Conservation (phyloP, 2,888 invertebrate genomes). For the Perdita meconis region DNA sequence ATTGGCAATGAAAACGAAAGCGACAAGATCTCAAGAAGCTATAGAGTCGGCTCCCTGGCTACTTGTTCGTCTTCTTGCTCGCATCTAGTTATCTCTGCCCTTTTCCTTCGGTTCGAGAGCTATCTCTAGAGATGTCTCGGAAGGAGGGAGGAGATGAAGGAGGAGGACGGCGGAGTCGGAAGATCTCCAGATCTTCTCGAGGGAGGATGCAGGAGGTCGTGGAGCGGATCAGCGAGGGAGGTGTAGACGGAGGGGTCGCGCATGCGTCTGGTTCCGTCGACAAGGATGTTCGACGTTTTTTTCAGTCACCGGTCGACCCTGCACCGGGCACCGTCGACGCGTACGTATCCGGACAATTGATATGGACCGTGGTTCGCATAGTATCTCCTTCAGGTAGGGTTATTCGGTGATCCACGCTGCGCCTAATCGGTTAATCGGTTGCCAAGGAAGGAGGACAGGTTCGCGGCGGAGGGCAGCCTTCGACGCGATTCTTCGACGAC, state of each 20-base stretch:
- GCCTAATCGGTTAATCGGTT: slow-evolving; percentile 13
- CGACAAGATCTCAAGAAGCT: slow-evolving; percentile 54
- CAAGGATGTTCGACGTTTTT: slow-evolving; percentile 79
- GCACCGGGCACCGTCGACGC: slow-evolving; percentile 75
- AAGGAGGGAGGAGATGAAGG: slow-evolving; percentile 9
- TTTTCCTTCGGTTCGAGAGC: slow-evolving; percentile 32
- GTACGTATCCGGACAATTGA: slow-evolving; percentile 40
- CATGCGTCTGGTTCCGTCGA: slow-evolving; percentile 66
- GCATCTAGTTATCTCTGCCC: slow-evolving; percentile 23
- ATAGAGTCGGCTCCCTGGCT: slow-evolving; percentile 3
- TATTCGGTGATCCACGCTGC: slow-evolving; percentile 23
- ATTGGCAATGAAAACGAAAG: slow-evolving; percentile 53
- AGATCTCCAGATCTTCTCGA: slow-evolving; percentile 64
- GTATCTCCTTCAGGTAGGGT: slow-evolving; percentile 27
- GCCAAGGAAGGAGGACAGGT: background rate
- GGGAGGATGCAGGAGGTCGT: slow-evolving; percentile 65
- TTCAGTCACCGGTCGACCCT: slow-evolving; percentile 82
- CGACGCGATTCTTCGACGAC: slow-evolving; percentile 5
- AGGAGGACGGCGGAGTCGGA: slow-evolving; percentile 43
- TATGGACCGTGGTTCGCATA: slow-evolving; percentile 19
- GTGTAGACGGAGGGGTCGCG: slow-evolving; percentile 63
- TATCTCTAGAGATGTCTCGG: slow-evolving; percentile 1
- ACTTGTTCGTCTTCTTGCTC: slow-evolving; percentile 4
- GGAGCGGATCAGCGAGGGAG: slow-evolving; percentile 54
- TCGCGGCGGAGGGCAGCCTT: background rate